These are phyloP conservation scores for Thysanoteuthis rhombus DNA, from an alignment of 2,888 invertebrate genomes.

Conservation along the genomic window DNA sequence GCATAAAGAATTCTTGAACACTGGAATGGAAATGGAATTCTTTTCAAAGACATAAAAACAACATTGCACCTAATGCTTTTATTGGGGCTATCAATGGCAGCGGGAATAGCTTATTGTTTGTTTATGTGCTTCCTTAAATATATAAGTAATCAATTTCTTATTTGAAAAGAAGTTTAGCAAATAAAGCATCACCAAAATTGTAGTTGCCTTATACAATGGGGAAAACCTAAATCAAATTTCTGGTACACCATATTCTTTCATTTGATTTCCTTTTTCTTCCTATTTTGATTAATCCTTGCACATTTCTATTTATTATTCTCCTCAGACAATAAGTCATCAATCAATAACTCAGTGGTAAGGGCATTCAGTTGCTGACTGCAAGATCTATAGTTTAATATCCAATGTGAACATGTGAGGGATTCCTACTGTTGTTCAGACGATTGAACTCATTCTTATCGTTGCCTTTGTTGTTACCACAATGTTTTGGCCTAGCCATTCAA, in stretches of 20 bases:
- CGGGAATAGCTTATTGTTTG: not conserved
- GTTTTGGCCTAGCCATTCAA: no score
- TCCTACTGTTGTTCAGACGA: no score
- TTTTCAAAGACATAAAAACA: not conserved
- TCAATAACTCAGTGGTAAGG: not conserved
- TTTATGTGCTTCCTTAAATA: not conserved
- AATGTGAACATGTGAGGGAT: not conserved
- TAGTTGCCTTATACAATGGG: not conserved
- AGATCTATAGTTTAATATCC: not conserved
- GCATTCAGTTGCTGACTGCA: not conserved
- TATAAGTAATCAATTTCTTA: not conserved
- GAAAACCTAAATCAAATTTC: not conserved
- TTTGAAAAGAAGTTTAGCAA: not conserved
- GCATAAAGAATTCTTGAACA: slow-evolving; percentile 12
- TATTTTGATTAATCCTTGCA: not conserved
- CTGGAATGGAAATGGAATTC: not conserved
- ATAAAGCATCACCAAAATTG: not conserved
- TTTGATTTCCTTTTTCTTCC: not conserved
- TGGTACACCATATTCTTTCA: not conserved
- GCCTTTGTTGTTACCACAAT: no score
- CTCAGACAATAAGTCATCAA: not conserved
- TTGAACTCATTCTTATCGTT: no score
- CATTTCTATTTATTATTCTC: not conserved
- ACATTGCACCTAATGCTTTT: not conserved
- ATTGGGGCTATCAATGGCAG: not conserved